phyloP scores from a whole-genome alignment of 1,140 invertebrate species.

The Goniozus legneri region DNA sequence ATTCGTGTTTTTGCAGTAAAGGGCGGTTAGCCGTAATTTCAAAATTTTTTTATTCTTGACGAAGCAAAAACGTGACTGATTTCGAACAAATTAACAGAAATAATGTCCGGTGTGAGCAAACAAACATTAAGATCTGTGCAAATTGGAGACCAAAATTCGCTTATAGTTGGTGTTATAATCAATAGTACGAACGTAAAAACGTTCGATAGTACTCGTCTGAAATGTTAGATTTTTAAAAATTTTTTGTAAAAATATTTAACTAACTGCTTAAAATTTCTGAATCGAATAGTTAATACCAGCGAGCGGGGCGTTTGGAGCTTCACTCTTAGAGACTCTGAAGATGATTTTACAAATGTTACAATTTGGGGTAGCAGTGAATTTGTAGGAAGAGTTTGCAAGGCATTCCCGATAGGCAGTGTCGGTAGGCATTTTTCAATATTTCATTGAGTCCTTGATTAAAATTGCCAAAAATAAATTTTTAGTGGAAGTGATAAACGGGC shows the following conservation, averaged over 20 bases:
- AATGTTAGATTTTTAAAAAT: constrained; percentile 29
- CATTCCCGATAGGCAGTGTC: constrained; percentile 63
- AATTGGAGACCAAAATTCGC: constrained; percentile 38
- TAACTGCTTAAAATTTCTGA: background rate
- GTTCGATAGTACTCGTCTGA: constrained; percentile 31
- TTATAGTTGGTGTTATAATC: constrained; percentile 47
- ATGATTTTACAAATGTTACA: constrained; percentile 66
- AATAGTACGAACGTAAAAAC: constrained; percentile 40
- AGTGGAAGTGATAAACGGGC: constrained; percentile 63
- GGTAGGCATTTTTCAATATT: constrained; percentile 43
- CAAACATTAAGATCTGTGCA: constrained; percentile 37
- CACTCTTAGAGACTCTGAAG: constrained; percentile 64
- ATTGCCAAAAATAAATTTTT: constrained; percentile 27
- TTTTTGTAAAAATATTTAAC: background rate
- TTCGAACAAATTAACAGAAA: too few species aligned
- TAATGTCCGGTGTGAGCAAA: constrained; percentile 39
- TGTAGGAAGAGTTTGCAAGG: constrained; percentile 56
- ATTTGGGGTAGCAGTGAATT: constrained; percentile 64
- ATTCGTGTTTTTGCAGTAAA: too few species aligned
- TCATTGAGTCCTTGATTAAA: background rate
- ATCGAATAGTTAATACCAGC: constrained; percentile 34
- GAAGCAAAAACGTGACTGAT: too few species aligned
- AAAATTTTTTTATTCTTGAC: too few species aligned
- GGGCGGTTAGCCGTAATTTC: too few species aligned
- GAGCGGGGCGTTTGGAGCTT: constrained; percentile 65